Percentiles rank a stretch among this genome's conserved stretches.
Conservation (phyloP, 2,797 vertebrate species). For the Amazona ochrocephala region DNA sequence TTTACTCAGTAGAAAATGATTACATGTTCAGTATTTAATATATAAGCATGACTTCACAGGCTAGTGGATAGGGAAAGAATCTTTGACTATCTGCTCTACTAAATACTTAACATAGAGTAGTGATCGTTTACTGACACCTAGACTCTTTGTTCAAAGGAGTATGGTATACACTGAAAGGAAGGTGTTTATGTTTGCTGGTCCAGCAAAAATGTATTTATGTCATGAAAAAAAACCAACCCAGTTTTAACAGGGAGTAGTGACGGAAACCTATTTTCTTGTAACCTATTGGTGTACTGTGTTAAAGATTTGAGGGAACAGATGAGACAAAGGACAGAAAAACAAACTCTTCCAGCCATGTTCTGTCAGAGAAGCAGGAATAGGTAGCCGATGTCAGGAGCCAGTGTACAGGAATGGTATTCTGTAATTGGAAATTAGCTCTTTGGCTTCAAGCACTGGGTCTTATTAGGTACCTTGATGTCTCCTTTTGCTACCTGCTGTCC, state of each 20-base stretch:
- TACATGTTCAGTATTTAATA: conserved; percentile 30
- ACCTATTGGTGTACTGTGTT: background rate
- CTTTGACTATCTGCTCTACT: conserved; percentile 19
- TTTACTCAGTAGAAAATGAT: conserved; percentile 15
- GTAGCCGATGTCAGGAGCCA: background rate
- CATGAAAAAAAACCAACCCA: background rate
- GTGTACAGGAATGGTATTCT: background rate
- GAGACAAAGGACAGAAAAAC: background rate
- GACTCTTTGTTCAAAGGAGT: background rate
- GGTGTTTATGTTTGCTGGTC: background rate
- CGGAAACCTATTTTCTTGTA: background rate
- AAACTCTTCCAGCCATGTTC: background rate
- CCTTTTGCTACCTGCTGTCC: background rate
- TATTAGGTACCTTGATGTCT: background rate
- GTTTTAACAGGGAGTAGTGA: background rate
- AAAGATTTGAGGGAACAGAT: background rate
- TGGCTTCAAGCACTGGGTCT: background rate
- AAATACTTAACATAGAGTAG: background rate
- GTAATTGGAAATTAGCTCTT: background rate
- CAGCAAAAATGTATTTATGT: background rate
- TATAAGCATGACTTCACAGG: conserved; percentile 30
- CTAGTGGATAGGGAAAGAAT: background rate
- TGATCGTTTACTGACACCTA: background rate
- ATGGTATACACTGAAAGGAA: background rate
- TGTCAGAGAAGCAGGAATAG: background rate